Evolutionary conservation across 2,797 vertebrate species (phyloP).

Genomic region (Sardinella longiceps): DNA sequence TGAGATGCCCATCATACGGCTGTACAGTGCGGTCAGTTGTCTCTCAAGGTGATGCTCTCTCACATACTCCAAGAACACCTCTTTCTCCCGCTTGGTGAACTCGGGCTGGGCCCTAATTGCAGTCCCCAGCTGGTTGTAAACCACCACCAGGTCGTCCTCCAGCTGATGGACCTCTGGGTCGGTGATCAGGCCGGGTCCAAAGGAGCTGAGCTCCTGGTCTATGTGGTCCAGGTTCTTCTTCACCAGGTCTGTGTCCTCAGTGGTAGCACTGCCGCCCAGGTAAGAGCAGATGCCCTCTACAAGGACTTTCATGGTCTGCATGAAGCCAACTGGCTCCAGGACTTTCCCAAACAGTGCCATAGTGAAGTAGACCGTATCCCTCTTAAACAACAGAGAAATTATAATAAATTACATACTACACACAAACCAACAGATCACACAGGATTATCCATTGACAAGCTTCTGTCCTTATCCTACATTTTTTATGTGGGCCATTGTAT

Average conservation of each 20-base stretch:
- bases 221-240: constrained; percentile 74
- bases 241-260: constrained; percentile 68
- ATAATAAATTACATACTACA: neutral
- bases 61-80: constrained; percentile 71
- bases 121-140: constrained; percentile 72
- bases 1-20: constrained; percentile 67
- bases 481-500: neutral
- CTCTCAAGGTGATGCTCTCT: constrained; percentile 71
- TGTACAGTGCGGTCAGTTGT: constrained; percentile 71
- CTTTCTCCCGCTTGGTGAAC: constrained; percentile 67
- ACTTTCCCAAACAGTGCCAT: constrained; percentile 77
- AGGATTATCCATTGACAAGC: neutral
- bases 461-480: neutral
- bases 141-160: constrained; percentile 72
- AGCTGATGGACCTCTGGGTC: constrained; percentile 56
- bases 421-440: neutral
- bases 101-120: constrained; percentile 64
- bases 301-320: constrained; percentile 72
- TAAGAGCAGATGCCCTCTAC: constrained; percentile 70
- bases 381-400: neutral
- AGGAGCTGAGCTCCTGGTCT: constrained; percentile 68
- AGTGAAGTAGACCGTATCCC: neutral
- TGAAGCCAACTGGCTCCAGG: constrained; percentile 74
- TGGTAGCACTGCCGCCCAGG: constrained; percentile 61
- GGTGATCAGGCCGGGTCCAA: constrained; percentile 42